Percentiles rank a stretch among this genome's conserved stretches.
phyloP scores from a whole-genome alignment of 2,797 vertebrate genomes.

The Pangasius djambal region DNA sequence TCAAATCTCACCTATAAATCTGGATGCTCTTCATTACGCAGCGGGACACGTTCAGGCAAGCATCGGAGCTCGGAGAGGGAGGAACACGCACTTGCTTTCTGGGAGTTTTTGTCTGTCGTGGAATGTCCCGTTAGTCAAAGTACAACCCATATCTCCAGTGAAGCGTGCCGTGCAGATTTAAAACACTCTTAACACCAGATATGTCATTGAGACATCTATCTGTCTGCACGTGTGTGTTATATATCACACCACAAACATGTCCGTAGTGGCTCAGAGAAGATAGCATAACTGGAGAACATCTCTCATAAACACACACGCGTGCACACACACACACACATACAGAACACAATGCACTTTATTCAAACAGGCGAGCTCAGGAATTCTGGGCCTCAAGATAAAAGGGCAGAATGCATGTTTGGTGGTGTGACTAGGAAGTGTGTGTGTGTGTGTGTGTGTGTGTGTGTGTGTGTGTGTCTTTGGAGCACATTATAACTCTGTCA shows the following conservation, averaged over 20 bases:
- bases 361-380: conserved; percentile 16
- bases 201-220: background rate
- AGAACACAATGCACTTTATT: conserved; percentile 33
- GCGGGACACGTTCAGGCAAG: conserved; percentile 48
- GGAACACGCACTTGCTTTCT: conserved; percentile 28
- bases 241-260: background rate
- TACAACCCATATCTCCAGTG: conserved; percentile 2
- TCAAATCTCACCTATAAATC: conserved; percentile 2
- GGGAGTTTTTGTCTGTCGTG: conserved; percentile 30
- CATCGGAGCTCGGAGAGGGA: background rate
- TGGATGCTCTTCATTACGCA: background rate
- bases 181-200: background rate
- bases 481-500: conserved; percentile 1
- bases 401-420: background rate
- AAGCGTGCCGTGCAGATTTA: background rate
- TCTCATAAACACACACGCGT: background rate
- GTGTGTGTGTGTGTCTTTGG: conserved; percentile 19
- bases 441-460: background rate
- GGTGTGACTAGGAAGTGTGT: background rate
- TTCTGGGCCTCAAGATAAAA: conserved; percentile 19
- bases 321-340: background rate
- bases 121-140: conserved; percentile 43
- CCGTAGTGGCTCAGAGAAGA: background rate
- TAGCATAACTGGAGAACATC: background rate
- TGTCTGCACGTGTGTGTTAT: background rate